These are phyloP conservation scores for Elymnias hypermnestra DNA, from an alignment of 1,140 invertebrate genomes.

Conservation along the genomic window DNA sequence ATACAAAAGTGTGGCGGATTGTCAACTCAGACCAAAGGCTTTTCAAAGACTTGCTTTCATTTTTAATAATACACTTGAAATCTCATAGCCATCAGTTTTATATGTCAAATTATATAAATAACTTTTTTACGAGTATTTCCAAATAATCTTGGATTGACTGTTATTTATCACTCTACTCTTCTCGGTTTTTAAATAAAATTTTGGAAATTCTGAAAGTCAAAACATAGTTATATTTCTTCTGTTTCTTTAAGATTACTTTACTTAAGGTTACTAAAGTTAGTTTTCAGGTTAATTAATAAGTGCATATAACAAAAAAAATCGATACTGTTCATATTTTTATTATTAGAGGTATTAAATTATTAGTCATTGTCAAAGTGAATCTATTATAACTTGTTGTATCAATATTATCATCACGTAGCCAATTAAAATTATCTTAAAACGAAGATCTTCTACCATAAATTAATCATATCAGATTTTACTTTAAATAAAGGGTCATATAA, in stretches of 20 bases:
- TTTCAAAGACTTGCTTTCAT: slow-evolving; percentile 3
- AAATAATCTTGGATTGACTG: no score
- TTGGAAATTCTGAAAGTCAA: no score
- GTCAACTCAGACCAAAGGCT: slow-evolving; percentile 31
- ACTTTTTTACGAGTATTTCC: background rate
- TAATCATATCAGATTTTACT: slow-evolving; percentile 1
- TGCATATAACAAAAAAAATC: no score
- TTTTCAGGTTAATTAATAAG: no score
- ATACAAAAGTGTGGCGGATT: slow-evolving; percentile 53
- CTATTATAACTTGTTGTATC: slow-evolving; percentile 37
- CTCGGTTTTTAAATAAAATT: no score
- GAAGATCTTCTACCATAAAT: slow-evolving; percentile 7
- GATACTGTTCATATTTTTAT: no score
- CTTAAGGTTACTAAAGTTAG: no score
- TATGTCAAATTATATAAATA: background rate
- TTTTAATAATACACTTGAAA: slow-evolving; percentile 1
- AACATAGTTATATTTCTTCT: no score
- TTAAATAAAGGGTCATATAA: background rate
- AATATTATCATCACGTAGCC: slow-evolving; percentile 42
- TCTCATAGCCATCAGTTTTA: background rate
- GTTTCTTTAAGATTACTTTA: no score
- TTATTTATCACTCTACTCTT: no score
- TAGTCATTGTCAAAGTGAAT: slow-evolving; percentile 1
- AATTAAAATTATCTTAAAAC: slow-evolving; percentile 45
- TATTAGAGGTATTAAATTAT: no score